Evolutionary conservation across 1,140 invertebrate species (phyloP).

Genomic region (Calliphora vicina): DNA sequence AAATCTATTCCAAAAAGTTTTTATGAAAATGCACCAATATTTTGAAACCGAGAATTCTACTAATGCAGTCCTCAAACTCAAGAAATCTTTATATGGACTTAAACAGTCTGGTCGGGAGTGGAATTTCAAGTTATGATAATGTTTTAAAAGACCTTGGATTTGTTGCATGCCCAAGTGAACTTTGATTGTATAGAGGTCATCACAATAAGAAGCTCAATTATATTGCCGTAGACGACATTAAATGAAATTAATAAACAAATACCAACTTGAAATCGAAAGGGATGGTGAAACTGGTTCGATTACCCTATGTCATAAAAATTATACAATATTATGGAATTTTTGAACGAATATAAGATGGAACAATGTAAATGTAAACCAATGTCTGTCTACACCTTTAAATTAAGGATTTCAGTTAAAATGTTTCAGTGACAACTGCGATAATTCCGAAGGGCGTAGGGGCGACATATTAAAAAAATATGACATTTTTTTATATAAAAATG

Average conservation of each 20-base stretch:
- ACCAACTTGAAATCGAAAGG: slow-evolving; percentile 12
- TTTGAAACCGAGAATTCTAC: slow-evolving; percentile 43
- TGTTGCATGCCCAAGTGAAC: slow-evolving; percentile 10
- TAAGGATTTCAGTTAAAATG: neutral
- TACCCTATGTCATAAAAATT: neutral
- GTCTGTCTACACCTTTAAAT: neutral
- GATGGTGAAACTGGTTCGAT: neutral
- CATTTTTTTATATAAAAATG: too few relatives aligned
- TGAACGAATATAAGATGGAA: neutral
- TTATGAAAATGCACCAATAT: slow-evolving; percentile 60
- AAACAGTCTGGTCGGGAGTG: slow-evolving; percentile 49
- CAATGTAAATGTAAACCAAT: neutral
- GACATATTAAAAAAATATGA: too few relatives aligned
- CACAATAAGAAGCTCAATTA: neutral
- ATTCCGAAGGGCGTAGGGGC: too few relatives aligned
- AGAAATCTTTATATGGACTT: slow-evolving; percentile 50
- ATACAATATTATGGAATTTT: neutral
- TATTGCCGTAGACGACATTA: slow-evolving; percentile 40
- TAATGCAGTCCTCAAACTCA: slow-evolving; percentile 25
- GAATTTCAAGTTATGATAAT: slow-evolving; percentile 42
- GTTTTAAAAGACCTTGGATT: slow-evolving; percentile 30
- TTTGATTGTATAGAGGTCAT: slow-evolving; percentile 36
- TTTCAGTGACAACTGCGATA: neutral
- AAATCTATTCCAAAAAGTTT: too few relatives aligned
- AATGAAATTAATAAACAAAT: slow-evolving; percentile 45